phyloP scores from a whole-genome alignment of 1,140 invertebrate genomes.

The Drosophila prosaltans region DNA sequence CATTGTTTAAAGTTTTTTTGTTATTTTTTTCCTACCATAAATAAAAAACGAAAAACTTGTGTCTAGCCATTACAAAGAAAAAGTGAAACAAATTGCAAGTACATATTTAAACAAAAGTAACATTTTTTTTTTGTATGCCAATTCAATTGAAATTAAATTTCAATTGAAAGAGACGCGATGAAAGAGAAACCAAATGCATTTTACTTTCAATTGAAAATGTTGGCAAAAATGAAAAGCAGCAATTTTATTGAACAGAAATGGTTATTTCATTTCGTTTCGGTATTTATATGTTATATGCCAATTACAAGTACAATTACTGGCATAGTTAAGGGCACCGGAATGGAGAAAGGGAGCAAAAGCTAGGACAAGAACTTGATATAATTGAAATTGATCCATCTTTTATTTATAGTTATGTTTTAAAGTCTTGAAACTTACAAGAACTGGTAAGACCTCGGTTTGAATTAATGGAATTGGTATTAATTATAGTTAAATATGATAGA shows the following conservation, averaged over 20 bases:
- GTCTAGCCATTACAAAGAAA: conserved; percentile 36
- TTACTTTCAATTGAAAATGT: background rate
- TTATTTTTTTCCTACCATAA: conserved; percentile 12
- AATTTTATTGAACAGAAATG: background rate
- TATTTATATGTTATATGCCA: background rate
- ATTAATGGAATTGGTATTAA: no score
- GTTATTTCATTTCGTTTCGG: background rate
- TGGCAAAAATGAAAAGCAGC: background rate
- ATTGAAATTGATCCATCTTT: no score
- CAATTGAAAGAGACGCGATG: background rate
- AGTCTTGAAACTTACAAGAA: no score
- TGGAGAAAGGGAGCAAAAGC: no score
- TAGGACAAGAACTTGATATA: no score
- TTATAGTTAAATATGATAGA: no score
- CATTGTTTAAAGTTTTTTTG: conserved; percentile 20
- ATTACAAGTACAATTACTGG: background rate
- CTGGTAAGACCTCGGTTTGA: no score
- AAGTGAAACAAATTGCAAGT: conserved; percentile 7
- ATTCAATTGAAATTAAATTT: conserved; percentile 10
- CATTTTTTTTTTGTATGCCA: background rate
- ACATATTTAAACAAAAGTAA: conserved; percentile 9
- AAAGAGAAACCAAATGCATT: background rate
- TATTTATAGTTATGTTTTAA: no score
- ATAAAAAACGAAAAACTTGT: conserved; percentile 34
- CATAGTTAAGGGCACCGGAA: no score